Percentiles rank a stretch among this genome's conserved stretches.
phyloP scores from a whole-genome alignment of 1,140 invertebrate species.

The Delia radicum region DNA sequence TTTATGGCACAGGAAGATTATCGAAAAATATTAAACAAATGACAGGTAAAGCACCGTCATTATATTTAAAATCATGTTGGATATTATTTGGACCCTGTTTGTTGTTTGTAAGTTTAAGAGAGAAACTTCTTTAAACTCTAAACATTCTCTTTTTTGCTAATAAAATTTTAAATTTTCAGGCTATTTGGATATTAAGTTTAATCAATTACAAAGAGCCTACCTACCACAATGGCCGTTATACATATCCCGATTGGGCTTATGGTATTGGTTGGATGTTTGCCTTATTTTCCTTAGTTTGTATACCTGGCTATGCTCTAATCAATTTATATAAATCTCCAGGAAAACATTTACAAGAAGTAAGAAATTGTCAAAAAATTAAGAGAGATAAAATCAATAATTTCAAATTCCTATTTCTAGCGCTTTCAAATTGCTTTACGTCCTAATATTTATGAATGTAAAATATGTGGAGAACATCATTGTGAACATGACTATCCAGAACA shows the following conservation, averaged over 20 bases:
- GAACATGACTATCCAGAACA: constrained; percentile 55
- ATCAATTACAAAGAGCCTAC: constrained; percentile 82
- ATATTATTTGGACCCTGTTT: constrained; percentile 75
- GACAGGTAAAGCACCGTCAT: constrained; percentile 75
- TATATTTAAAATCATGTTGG: constrained; percentile 86
- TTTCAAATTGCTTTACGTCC: constrained; percentile 60
- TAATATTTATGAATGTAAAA: constrained; percentile 62
- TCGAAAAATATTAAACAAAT: constrained; percentile 83
- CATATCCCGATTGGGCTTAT: constrained; percentile 83
- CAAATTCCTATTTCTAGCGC: constrained; percentile 55
- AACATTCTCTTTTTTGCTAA: not conserved
- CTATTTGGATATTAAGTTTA: constrained; percentile 83
- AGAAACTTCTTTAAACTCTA: constrained; percentile 1
- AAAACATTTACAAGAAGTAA: constrained; percentile 70
- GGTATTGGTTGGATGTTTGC: constrained; percentile 85
- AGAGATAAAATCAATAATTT: not conserved
- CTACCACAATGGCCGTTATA: constrained; percentile 74
- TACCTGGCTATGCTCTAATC: constrained; percentile 78
- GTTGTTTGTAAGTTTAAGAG: constrained; percentile 66
- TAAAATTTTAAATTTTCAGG: constrained; percentile 56
- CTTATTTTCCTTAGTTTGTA: constrained; percentile 78
- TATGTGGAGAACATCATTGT: constrained; percentile 59
- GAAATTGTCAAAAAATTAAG: constrained; percentile 18
- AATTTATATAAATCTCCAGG: constrained; percentile 72
- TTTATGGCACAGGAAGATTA: constrained; percentile 82